These are phyloP conservation scores for Oryzias curvinotus DNA, from an alignment of 2,113 vertebrate genomes.

Conservation along the genomic window DNA sequence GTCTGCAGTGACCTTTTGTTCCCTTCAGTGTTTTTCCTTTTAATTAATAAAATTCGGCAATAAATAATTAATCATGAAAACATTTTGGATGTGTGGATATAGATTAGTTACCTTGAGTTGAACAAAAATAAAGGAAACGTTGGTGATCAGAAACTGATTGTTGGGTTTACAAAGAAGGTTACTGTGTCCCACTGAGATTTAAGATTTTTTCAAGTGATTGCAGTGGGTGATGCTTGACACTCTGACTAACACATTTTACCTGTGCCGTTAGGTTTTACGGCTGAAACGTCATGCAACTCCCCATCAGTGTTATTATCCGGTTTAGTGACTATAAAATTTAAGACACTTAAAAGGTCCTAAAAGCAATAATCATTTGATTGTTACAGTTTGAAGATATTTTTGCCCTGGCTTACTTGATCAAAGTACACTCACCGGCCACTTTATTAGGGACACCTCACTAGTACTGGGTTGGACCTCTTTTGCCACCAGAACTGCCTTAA, in stretches of 20 bases:
- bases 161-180: slow-evolving; percentile 22
- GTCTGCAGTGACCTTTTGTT: not conserved
- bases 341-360: not conserved
- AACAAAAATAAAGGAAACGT: too few species aligned
- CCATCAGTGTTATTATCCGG: not conserved
- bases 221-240: not conserved
- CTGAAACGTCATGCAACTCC: not conserved
- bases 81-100: not conserved
- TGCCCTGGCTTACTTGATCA: too few species aligned
- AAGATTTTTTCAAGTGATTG: slow-evolving; percentile 11
- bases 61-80: not conserved
- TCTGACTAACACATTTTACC: slow-evolving; percentile 16
- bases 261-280: not conserved
- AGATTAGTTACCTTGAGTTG: not conserved
- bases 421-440: too few species aligned
- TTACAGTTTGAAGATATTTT: too few species aligned
- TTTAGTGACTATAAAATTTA: not conserved
- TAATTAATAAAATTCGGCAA: not conserved
- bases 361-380: not conserved
- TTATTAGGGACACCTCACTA: too few species aligned
- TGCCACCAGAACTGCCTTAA: too few species aligned
- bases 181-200: slow-evolving; percentile 9
- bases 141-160: slow-evolving; percentile 3
- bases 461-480: too few species aligned
- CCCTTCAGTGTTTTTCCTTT: not conserved